phyloP scores from a whole-genome alignment of 2,888 invertebrate species.

The Dermolepida albohirtum region DNA sequence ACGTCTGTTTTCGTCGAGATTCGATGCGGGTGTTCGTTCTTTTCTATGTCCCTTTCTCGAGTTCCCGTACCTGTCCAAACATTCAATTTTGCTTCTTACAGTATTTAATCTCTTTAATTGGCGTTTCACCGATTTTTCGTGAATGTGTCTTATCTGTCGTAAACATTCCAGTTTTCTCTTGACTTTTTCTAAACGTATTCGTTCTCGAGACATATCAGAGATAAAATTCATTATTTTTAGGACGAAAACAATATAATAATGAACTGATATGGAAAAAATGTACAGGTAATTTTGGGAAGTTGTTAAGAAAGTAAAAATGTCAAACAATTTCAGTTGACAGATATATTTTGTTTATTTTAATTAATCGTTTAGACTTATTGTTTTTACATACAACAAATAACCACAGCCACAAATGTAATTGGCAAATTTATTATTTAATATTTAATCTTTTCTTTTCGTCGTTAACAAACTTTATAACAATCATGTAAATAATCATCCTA shows the following conservation, averaged over 20 bases:
- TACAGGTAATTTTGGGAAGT: conserved; percentile 5
- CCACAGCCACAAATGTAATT: too few species aligned
- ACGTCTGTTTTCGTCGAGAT: too few species aligned
- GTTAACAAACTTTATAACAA: too few species aligned
- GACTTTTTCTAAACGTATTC: conserved; percentile 18
- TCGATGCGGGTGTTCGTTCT: background rate
- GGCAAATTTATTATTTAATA: too few species aligned
- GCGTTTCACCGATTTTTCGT: conserved; percentile 22
- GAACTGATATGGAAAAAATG: too few species aligned
- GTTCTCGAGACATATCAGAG: conserved; percentile 4
- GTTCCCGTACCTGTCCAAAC: background rate
- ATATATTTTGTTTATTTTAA: conserved; percentile 2
- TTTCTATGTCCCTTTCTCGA: background rate
- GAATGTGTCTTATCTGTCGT: conserved; percentile 28
- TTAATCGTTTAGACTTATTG: too few species aligned
- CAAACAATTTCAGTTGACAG: background rate
- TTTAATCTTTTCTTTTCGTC: too few species aligned
- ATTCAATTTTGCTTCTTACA: conserved; percentile 16
- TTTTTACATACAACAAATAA: too few species aligned
- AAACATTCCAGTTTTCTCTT: conserved; percentile 21
- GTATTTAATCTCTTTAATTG: conserved; percentile 20
- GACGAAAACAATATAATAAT: background rate
- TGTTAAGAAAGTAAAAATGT: background rate
- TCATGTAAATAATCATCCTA: too few species aligned
- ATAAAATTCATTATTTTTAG: background rate